These are phyloP conservation scores for Eremobia ochroleuca DNA, from an alignment of 2,888 invertebrate genomes.

Conservation along the genomic window DNA sequence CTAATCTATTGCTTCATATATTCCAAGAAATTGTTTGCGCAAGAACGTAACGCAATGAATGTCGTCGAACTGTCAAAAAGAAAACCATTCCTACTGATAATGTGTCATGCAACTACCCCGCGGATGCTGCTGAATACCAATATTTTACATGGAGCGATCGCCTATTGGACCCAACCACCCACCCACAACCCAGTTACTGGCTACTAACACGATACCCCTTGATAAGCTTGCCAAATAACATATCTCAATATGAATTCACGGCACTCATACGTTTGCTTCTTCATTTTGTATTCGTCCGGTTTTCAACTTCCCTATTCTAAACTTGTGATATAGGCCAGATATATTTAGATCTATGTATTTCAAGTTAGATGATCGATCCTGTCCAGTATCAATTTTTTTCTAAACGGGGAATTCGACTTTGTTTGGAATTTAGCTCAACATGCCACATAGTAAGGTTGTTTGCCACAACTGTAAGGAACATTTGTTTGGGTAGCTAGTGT, in stretches of 20 bases:
- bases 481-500: neutral
- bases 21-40: no score
- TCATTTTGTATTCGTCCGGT: neutral
- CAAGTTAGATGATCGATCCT: neutral
- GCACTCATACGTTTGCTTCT: neutral
- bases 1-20: no score
- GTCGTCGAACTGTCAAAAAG: no score
- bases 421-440: neutral
- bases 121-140: neutral
- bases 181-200: no score
- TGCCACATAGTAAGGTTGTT: no score
- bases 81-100: no score
- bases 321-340: neutral
- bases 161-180: neutral
- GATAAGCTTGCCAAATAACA: slow-evolving; percentile 20
- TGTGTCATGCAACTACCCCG: no score
- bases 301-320: neutral
- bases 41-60: no score
- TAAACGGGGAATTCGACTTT: neutral
- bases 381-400: neutral
- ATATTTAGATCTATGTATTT: neutral
- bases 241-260: neutral
- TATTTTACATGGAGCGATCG: neutral
- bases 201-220: no score
- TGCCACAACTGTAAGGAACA: neutral